Conservation (phyloP, 2,888 invertebrate species). For the Helleia helle region DNA sequence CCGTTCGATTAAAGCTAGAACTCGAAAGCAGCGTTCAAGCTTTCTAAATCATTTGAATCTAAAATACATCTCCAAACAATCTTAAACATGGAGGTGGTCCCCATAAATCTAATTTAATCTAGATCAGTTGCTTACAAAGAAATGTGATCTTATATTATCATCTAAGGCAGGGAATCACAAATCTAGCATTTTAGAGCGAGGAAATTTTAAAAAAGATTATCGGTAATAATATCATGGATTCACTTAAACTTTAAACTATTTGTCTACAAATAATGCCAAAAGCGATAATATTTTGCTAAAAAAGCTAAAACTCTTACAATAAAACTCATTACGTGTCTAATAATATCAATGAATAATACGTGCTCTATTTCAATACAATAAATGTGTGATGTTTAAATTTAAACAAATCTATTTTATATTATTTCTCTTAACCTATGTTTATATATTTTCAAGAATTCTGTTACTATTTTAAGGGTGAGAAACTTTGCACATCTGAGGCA, state of each 20-base stretch:
- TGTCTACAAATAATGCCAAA: constrained; percentile 59
- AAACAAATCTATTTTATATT: constrained; percentile 14
- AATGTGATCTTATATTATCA: constrained; percentile 38
- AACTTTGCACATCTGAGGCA: constrained; percentile 51
- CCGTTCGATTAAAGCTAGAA: constrained; percentile 43
- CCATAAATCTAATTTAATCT: constrained; percentile 39
- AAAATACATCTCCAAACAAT: constrained; percentile 52
- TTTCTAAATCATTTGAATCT: constrained; percentile 33
- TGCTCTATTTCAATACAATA: constrained; percentile 36
- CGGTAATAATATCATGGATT: constrained; percentile 31
- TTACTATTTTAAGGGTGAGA: constrained; percentile 21
- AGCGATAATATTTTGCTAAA: constrained; percentile 61
- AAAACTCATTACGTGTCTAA: constrained; percentile 25
- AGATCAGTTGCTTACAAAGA: constrained; percentile 38
- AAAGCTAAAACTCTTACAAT: constrained; percentile 52
- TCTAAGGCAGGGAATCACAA: constrained; percentile 56
- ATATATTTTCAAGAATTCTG: constrained; percentile 4
- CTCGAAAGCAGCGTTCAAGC: constrained; percentile 49
- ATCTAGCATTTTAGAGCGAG: constrained; percentile 48
- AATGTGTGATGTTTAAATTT: constrained; percentile 31
- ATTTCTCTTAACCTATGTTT: constrained; percentile 10
- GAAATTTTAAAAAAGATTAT: constrained; percentile 36
- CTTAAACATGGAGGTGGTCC: constrained; percentile 59
- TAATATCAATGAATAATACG: constrained; percentile 45
- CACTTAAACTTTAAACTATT: constrained; percentile 42